Conservation (phyloP, 2,797 vertebrate genomes). For the Acanthornis magna region DNA sequence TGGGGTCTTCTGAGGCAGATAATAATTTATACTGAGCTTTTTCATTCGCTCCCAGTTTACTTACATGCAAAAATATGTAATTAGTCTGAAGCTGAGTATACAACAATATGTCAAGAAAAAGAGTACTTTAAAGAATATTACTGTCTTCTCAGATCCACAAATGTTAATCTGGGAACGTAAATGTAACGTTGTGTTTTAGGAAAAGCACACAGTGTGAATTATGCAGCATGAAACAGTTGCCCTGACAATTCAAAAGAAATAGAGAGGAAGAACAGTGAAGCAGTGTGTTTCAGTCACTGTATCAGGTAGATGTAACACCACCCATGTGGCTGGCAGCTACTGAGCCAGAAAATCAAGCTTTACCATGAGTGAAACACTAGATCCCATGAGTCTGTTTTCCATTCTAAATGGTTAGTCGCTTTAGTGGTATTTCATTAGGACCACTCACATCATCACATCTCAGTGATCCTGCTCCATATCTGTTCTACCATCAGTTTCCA, state of each 20-base stretch:
- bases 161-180: not conserved
- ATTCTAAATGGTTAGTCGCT: not conserved
- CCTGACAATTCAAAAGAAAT: not conserved
- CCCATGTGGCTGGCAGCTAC: not conserved
- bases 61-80: not conserved
- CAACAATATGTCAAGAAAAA: not conserved
- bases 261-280: not conserved
- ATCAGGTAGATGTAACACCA: not conserved
- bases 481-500: not conserved
- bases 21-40: not conserved
- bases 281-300: not conserved
- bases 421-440: slow-evolving; percentile 11
- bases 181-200: not conserved
- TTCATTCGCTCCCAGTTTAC: not conserved
- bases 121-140: not conserved
- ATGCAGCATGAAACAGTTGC: not conserved
- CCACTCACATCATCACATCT: not conserved
- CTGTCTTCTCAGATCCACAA: not conserved
- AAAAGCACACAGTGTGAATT: not conserved
- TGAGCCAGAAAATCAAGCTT: slow-evolving; percentile 53
- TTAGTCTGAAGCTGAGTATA: not conserved
- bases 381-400: slow-evolving; percentile 25
- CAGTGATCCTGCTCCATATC: not conserved
- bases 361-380: slow-evolving; percentile 21
- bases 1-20: not conserved